Evolutionary conservation across 2,888 invertebrate genomes (phyloP), one percentile per base, ranked within the genome.

Genomic region (Notodonta dromedarius): DNA sequence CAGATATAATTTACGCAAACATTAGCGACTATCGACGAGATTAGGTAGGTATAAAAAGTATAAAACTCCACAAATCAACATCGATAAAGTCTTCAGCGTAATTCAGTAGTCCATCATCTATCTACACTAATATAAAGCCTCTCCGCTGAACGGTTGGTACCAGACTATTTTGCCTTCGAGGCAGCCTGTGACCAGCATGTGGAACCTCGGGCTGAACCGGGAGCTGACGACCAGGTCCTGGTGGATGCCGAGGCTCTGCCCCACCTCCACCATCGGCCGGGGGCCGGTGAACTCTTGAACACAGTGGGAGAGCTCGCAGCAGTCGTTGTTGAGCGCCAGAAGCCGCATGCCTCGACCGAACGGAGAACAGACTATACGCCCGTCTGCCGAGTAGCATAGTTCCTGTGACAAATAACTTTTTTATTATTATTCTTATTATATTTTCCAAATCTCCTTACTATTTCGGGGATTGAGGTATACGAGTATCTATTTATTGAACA

Each of bases 141-240:
- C 92, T 0, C 93, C 92, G 69, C 92, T 92, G 65, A 83, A 88
- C 0, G 98, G 98, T 82, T 97, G 97, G 88, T 98, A 97, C 97
- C 98, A 98, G 55, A 97, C 96, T 62, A 98, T 96, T 83, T 97
- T 96, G 39, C 98, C 98, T 65, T 96, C 96, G 55, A 98, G 95
- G 87, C 98, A 98, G 14, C 99, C 99, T 16, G 98, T 97, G 50
- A 98, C 98, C 48, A 98, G 94, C 72, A 98, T 94, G 79, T 96
- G 97, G 85, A 98, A 97, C 39, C 95, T 94, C 0, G 98, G 98
- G 68, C 97, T 98, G 88, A 98, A 98, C 87, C 97, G 97, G 71
- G 98, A 97, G 84, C 98, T 97, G 58, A 98, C 96, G 24, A 98
- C 98, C 63, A 97, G 96, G 80, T 97, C 97, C 57, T 95, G 94